Conservation (phyloP, 2,113 vertebrate species). For the Megaceryle torquata region DNA sequence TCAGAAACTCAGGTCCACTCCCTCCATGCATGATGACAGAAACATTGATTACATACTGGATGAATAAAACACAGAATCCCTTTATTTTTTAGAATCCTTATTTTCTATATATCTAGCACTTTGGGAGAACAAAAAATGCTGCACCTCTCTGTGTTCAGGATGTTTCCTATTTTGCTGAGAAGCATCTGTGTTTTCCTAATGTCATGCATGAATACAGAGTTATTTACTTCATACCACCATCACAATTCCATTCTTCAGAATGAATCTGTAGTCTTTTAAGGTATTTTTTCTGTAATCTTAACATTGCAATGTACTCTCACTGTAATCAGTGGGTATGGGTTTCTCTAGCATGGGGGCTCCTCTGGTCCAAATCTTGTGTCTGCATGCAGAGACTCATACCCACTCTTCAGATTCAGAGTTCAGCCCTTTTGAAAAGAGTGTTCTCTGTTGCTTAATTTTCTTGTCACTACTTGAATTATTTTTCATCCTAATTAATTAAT, state of each 20-base stretch:
- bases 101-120: background rate
- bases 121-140: background rate
- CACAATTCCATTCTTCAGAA: background rate
- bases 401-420: background rate
- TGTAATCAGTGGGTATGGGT: background rate
- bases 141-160: background rate
- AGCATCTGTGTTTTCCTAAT: background rate
- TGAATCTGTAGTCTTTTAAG: background rate
- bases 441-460: background rate
- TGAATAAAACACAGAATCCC: background rate
- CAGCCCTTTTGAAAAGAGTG: background rate
- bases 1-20: background rate
- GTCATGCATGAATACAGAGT: background rate
- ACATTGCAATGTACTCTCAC: rapidly evolving
- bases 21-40: background rate
- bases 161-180: background rate
- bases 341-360: background rate
- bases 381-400: background rate
- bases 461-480: background rate
- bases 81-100: background rate
- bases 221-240: background rate
- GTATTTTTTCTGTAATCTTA: background rate
- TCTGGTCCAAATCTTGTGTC: background rate
- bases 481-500: background rate
- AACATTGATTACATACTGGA: background rate